Evolutionary conservation across 2,888 invertebrate genomes (phyloP).

Genomic region (Leucoma salicis): DNA sequence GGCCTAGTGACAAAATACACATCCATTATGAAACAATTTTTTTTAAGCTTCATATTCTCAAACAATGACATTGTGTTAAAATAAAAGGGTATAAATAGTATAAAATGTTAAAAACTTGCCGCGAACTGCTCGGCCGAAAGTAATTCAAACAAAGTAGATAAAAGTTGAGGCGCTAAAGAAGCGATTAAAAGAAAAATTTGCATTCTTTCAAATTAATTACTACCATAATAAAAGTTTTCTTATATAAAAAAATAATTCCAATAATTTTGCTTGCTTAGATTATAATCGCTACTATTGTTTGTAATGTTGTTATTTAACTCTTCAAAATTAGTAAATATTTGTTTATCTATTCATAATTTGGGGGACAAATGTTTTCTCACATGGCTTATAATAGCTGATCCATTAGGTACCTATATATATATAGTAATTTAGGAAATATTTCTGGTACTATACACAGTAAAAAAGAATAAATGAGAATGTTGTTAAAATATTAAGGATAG

Average conservation of each 20-base stretch:
- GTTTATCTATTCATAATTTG: background rate
- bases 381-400: too few relatives aligned
- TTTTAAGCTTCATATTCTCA: constrained; percentile 26
- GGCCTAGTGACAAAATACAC: too few relatives aligned
- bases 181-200: constrained; percentile 80
- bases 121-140: constrained; percentile 66
- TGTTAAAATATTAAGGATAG: too few relatives aligned
- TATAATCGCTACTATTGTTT: constrained; percentile 14
- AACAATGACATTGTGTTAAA: constrained; percentile 44
- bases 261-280: constrained; percentile 47
- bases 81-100: constrained; percentile 48
- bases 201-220: constrained; percentile 80
- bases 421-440: too few relatives aligned
- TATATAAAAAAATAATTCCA: constrained; percentile 63
- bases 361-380: too few relatives aligned
- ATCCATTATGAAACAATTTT: constrained; percentile 11
- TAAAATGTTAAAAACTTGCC: constrained; percentile 60
- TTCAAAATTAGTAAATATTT: background rate
- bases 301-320: background rate
- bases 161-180: constrained; percentile 76
- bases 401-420: too few relatives aligned
- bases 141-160: constrained; percentile 80
- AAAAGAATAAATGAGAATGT: too few relatives aligned
- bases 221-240: constrained; percentile 71
- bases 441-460: too few relatives aligned